phyloP scores from a whole-genome alignment of 1,140 invertebrate genomes.

The Zaprionus tsacasi region DNA sequence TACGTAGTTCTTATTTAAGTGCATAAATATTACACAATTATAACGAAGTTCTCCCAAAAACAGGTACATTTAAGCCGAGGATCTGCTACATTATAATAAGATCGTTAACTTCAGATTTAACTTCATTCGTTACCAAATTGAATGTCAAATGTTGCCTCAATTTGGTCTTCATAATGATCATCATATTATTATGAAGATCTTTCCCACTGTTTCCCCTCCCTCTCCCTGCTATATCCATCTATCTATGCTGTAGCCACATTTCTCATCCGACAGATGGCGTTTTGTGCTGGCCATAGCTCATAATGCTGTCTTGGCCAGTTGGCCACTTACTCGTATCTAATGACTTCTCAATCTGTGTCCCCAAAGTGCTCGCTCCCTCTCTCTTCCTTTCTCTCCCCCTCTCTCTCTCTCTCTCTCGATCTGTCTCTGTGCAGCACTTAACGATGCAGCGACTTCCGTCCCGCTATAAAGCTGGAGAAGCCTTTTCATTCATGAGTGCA shows the following conservation, averaged over 20 bases:
- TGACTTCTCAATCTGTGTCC: conserved; percentile 80
- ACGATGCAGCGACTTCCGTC: conserved; percentile 52
- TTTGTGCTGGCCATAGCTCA: conserved; percentile 55
- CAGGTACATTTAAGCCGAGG: background rate
- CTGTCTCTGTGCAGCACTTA: conserved; percentile 35
- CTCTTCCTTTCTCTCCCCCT: background rate
- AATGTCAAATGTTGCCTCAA: background rate
- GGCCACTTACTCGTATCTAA: conserved; percentile 61
- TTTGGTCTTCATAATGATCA: conserved; percentile 3
- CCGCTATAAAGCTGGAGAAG: conserved; percentile 6
- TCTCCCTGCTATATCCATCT: background rate
- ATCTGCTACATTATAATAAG: background rate
- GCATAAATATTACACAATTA: background rate
- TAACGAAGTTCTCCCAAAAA: background rate
- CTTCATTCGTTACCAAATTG: background rate
- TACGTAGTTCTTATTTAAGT: too few relatives aligned
- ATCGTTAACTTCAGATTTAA: background rate
- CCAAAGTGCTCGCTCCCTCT: conserved; percentile 50
- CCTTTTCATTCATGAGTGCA: conserved; percentile 65
- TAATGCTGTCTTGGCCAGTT: conserved; percentile 53
- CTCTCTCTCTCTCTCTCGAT: background rate
- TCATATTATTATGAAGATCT: conserved; percentile 5
- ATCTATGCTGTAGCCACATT: background rate
- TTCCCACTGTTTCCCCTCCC: background rate
- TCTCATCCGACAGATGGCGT: conserved; percentile 2